phyloP scores from a whole-genome alignment of 2,888 invertebrate species.

The Lamellibrachia columna region DNA sequence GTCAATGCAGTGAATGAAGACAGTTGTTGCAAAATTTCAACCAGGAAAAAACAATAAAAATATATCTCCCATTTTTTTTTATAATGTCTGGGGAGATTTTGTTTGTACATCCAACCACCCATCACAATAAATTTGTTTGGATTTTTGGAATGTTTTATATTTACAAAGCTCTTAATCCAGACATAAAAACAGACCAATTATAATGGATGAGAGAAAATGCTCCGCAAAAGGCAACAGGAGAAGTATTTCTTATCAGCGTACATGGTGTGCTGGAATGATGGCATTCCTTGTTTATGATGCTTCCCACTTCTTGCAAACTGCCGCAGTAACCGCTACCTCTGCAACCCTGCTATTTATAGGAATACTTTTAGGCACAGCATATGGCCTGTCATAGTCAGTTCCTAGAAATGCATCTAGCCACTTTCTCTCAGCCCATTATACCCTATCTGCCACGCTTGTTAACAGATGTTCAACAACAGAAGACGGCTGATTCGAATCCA shows the following conservation, averaged over 20 bases:
- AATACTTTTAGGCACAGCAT: background rate
- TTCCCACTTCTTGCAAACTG: background rate
- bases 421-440: background rate
- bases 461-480: background rate
- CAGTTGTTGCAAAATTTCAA: no score
- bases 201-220: background rate
- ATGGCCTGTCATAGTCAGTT: background rate
- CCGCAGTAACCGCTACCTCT: background rate
- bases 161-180: background rate
- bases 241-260: background rate
- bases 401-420: background rate
- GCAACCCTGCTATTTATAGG: background rate
- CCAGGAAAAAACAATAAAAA: no score
- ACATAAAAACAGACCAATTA: background rate
- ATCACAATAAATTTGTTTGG: background rate
- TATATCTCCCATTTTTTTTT: no score
- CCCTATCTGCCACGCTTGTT: background rate
- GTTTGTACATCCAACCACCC: no score
- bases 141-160: background rate
- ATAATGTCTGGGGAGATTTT: no score
- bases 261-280: background rate
- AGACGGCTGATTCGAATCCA: background rate
- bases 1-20: no score
- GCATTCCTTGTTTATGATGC: background rate
- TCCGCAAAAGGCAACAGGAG: background rate